A percentile compares a stretch with the other conserved stretches of the same genome.
Conservation (phyloP, 2,113 vertebrate genomes). For the Xiphophorus hellerii region DNA sequence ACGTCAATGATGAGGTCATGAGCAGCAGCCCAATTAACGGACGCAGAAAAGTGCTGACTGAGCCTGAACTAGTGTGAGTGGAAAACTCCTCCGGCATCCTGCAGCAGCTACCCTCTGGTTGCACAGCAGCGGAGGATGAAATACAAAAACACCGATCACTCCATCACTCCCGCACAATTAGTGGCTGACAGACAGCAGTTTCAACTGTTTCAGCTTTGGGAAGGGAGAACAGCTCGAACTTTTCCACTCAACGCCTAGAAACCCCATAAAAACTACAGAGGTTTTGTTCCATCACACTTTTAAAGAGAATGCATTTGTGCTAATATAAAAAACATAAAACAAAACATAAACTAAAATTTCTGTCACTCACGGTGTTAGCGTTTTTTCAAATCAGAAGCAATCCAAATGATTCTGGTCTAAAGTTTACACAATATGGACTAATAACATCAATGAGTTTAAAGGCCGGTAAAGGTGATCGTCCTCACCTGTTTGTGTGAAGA, state of each 20-base stretch:
- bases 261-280: not conserved
- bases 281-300: too few relatives aligned
- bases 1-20: constrained; percentile 43
- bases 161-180: not conserved
- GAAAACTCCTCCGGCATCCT: constrained; percentile 46
- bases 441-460: too few relatives aligned
- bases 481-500: too few relatives aligned
- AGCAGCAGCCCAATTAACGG: constrained; percentile 2
- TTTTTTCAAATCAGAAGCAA: not conserved
- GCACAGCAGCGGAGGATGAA: constrained; percentile 3
- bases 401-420: not conserved
- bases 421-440: too few relatives aligned
- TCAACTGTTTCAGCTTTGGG: not conserved
- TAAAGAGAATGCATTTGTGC: too few relatives aligned
- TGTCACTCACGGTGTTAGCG: not conserved
- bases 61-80: constrained; percentile 30
- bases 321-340: too few relatives aligned
- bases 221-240: not conserved
- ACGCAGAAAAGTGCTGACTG: not conserved
- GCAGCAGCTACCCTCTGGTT: not conserved
- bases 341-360: not conserved
- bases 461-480: too few relatives aligned
- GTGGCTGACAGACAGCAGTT: not conserved
- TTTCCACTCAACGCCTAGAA: not conserved
- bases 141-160: not conserved